Base-by-base conservation (phyloP, 1,140 invertebrate genomes). In the Rhopalosiphum maidis region DNA sequence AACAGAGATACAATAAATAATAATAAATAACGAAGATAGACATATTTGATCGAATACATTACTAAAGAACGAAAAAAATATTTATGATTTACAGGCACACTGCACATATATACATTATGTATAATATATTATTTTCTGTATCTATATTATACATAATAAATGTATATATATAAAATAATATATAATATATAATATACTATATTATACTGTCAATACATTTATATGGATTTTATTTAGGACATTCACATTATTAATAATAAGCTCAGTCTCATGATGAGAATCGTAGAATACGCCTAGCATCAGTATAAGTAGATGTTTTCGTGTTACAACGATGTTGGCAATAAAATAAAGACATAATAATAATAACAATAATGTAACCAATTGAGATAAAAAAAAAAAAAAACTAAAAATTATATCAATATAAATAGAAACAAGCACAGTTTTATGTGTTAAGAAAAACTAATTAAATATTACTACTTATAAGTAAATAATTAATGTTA, bases 211-310 rank as follows among this genome's bases (percentile, higher is more conserved):
- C 15, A 43, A 85, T 41, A 83, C 35, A 86, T 86, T 25, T 86
- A 15, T 46, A 86, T 86, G 37, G 9, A 86, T 46, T 86, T 86
- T 86, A 8, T 86, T 25, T 86, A 30, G 11, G 43, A 46, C 41
- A 30, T 86, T 46, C 82, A 41, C 43, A 77, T 77, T 77, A 77
- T 77, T 77, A n/a, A 46, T 86, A 86, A 85, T 11, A n/a, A 86
- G 85, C 43, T 86, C 25, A 86, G 30, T 86, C 25, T 46, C 25
- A 30, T n/a, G 9, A 86, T 5, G 60, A 77, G 60, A n/a, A n/a
- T 77, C 22, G 25, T 43, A 46, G 46, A 77, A 48, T 30, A 86
- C 5, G 85, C 85, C 85, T 86, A 43, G 5, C 15, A 21, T 25
- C 37, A 41, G 22, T 83, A 85, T 25, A 25, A 11, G 37, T 43